Conservation (phyloP, 2,797 vertebrate species). For the Botia kubotai region DNA sequence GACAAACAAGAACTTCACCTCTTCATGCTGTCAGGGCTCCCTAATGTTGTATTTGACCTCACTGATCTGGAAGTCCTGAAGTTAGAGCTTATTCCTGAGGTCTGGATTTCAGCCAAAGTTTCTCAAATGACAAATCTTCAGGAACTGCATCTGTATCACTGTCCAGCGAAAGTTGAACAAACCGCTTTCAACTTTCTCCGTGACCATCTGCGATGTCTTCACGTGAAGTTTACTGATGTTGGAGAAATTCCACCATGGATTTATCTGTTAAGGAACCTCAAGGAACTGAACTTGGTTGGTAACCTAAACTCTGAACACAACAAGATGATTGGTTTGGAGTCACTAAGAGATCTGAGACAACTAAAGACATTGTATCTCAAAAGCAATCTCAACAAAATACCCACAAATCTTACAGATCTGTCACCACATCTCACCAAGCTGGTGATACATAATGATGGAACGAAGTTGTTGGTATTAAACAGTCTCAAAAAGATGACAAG, state of each 20-base stretch:
- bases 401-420: constrained; percentile 94
- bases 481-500: constrained; percentile 98
- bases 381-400: constrained; percentile 97
- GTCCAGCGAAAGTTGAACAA: constrained; percentile 94
- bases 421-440: constrained; percentile 91
- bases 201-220: constrained; percentile 93
- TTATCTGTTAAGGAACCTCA: constrained; percentile 92
- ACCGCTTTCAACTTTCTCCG: constrained; percentile 94
- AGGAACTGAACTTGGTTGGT: constrained; percentile 91
- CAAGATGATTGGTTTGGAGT: constrained; percentile 97
- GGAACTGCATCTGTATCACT: constrained; percentile 95
- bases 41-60: constrained; percentile 94
- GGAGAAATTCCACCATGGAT: constrained; percentile 96
- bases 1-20: constrained; percentile 94
- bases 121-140: constrained; percentile 95
- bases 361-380: constrained; percentile 92
- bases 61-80: constrained; percentile 93
- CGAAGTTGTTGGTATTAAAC: constrained; percentile 92
- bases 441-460: constrained; percentile 95
- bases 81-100: constrained; percentile 95
- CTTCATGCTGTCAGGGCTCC: constrained; percentile 95
- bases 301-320: constrained; percentile 97
- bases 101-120: constrained; percentile 92
- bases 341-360: constrained; percentile 91
- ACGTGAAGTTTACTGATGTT: constrained; percentile 96